phyloP scores from a whole-genome alignment of 1,140 invertebrate species.

The Sminthurinus signatus region DNA sequence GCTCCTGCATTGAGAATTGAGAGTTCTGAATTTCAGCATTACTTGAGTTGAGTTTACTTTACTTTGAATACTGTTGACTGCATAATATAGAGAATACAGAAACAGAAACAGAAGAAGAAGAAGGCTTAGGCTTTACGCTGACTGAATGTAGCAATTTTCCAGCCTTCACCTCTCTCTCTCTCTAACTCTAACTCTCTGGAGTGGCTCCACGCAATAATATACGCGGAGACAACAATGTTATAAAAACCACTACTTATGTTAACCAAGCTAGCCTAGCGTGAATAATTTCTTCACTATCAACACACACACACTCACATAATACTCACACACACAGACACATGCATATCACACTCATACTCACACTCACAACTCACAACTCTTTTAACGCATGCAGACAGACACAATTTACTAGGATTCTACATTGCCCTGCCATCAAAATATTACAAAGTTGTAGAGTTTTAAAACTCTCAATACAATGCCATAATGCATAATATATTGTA shows the following conservation, averaged over 20 bases:
- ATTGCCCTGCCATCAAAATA: background rate
- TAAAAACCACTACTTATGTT: constrained; percentile 13
- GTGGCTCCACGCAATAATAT: constrained; percentile 8
- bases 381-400: background rate
- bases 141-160: background rate
- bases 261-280: constrained; percentile 23
- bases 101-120: no score
- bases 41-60: no score
- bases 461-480: no score
- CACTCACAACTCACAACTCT: background rate
- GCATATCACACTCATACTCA: background rate
- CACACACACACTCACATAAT: constrained; percentile 9
- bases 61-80: no score
- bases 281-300: constrained; percentile 25
- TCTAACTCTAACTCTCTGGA: background rate
- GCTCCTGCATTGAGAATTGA: no score
- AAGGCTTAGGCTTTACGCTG: no score
- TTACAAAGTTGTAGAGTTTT: no score
- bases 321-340: background rate
- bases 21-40: no score
- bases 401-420: background rate
- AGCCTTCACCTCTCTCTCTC: constrained; percentile 10
- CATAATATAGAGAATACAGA: no score
- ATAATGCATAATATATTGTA: no score
- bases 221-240: constrained; percentile 1